A percentile compares a stretch with the other conserved stretches of the same genome.
phyloP scores from a whole-genome alignment of 1,140 invertebrate genomes.

The Diploscapter pachys region DNA sequence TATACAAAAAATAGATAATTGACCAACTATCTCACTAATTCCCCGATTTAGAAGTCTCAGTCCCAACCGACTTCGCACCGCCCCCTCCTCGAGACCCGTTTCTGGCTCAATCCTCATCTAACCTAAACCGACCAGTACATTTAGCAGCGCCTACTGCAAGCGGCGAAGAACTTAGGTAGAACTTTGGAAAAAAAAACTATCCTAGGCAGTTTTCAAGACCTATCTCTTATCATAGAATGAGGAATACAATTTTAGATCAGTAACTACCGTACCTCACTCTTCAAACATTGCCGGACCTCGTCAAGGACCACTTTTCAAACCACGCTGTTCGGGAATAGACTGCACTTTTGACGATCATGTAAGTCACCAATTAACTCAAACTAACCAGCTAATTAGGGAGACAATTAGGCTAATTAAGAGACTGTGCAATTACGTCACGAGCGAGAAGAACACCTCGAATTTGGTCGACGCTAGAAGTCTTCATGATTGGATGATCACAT shows the following conservation, averaged over 20 bases:
- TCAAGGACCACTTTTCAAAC: slow-evolving; percentile 24
- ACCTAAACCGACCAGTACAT: slow-evolving; percentile 18
- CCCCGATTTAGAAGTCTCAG: slow-evolving; percentile 18
- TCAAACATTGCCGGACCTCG: slow-evolving; percentile 9
- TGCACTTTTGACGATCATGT: slow-evolving; percentile 39
- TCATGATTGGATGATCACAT: slow-evolving; percentile 24
- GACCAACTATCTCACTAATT: background rate
- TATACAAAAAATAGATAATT: no score
- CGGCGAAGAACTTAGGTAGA: background rate
- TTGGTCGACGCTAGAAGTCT: slow-evolving; percentile 9
- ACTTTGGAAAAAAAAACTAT: slow-evolving; percentile 15
- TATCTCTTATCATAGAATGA: no score
- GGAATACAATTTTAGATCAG: no score
- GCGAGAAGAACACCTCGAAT: slow-evolving; percentile 8
- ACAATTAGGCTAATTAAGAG: slow-evolving; percentile 17
- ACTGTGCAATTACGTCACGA: slow-evolving; percentile 37
- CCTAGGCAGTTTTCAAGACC: background rate
- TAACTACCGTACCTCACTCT: no score
- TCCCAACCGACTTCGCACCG: no score
- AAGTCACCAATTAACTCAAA: background rate
- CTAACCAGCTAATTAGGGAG: no score
- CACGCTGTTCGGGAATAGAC: slow-evolving; percentile 32
- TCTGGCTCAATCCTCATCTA: background rate
- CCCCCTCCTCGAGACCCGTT: no score
- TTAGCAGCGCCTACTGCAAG: slow-evolving; percentile 15